phyloP scores from a whole-genome alignment of 2,797 vertebrate genomes.

The Myotis daubentonii region DNA sequence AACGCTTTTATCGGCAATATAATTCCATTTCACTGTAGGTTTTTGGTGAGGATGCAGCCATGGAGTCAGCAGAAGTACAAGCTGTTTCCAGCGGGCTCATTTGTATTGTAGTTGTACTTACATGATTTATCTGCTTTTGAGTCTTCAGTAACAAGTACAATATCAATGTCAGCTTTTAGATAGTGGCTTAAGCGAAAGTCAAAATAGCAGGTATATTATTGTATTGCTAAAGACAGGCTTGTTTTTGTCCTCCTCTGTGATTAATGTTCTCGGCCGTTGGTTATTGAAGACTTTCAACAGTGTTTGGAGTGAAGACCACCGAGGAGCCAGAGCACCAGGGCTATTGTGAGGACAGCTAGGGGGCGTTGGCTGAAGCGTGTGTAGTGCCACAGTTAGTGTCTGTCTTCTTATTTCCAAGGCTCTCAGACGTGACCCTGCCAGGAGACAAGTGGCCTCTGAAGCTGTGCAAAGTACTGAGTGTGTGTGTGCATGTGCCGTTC shows the following conservation, averaged over 20 bases:
- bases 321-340: not conserved
- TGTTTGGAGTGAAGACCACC: not conserved
- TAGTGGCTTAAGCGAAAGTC: constrained; percentile 42
- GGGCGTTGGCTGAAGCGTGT: not conserved
- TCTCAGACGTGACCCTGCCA: not conserved
- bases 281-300: constrained; percentile 5
- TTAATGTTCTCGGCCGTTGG: not conserved
- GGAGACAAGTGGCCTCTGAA: not conserved
- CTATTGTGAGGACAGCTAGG: not conserved
- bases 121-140: not conserved
- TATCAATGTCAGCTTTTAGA: not conserved
- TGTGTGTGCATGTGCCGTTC: not conserved
- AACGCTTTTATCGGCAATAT: constrained; percentile 52
- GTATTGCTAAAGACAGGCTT: constrained; percentile 54
- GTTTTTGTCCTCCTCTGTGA: not conserved
- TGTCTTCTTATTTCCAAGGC: not conserved
- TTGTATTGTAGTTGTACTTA: not conserved
- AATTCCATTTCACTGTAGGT: constrained; percentile 73
- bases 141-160: not conserved
- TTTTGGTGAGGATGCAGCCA: constrained; percentile 58
- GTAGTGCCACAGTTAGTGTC: not conserved
- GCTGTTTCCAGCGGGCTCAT: not conserved
- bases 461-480: not conserved
- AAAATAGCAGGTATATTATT: constrained; percentile 2
- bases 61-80: constrained; percentile 70